Percentiles rank a stretch among this genome's conserved stretches.
These are phyloP conservation scores for Amniataba percoides DNA, from an alignment of 2,797 vertebrate genomes.

Conservation along the genomic window DNA sequence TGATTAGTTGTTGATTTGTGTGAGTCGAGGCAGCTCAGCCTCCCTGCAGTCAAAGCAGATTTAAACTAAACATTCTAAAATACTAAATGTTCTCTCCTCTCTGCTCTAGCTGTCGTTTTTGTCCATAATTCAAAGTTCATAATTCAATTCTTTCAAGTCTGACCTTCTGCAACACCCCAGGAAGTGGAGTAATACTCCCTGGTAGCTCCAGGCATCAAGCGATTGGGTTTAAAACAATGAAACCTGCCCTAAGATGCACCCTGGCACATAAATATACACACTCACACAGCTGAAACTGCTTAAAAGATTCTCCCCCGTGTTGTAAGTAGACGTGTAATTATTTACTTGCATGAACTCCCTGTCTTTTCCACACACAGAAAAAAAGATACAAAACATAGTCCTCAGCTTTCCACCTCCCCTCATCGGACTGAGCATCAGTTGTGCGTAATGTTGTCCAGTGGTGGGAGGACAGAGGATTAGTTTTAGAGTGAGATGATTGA, in stretches of 20 bases:
- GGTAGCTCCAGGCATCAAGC: conserved; percentile 62
- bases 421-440: conserved; percentile 45
- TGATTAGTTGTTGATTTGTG: conserved; percentile 21
- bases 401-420: conserved; percentile 37
- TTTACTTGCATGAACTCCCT: conserved; percentile 59
- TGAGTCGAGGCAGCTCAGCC: not conserved
- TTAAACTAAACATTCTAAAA: no score
- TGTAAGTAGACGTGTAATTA: conserved; percentile 58
- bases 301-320: conserved; percentile 59
- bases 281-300: conserved; percentile 50
- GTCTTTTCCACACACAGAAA: conserved; percentile 26
- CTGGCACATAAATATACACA: conserved; percentile 56
- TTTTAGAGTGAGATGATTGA: conserved; percentile 73
- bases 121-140: conserved; percentile 44
- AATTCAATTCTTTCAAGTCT: conserved; percentile 66
- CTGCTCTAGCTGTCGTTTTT: conserved; percentile 31
- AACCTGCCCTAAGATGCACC: conserved; percentile 60
- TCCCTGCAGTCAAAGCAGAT: conserved; percentile 24
- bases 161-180: conserved; percentile 64
- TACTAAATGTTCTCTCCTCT: not conserved
- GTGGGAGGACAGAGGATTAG: conserved; percentile 77
- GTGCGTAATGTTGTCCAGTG: conserved; percentile 51
- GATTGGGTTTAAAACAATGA: conserved; percentile 67
- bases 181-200: conserved; percentile 71
- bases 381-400: conserved; percentile 32